Conservation (phyloP, 2,797 vertebrate species). For the Lutjanus argentimaculatus region DNA sequence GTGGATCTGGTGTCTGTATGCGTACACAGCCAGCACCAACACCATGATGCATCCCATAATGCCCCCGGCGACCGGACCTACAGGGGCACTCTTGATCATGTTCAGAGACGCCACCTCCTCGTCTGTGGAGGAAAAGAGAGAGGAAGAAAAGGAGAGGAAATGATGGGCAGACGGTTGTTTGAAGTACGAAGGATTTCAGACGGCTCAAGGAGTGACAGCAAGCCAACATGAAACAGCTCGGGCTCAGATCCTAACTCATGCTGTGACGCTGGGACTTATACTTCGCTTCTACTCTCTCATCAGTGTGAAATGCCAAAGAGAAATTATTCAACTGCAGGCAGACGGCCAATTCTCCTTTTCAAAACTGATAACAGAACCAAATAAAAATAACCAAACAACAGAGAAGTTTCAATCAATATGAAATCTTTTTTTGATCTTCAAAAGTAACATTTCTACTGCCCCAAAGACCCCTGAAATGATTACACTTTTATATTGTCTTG, state of each 20-base stretch:
- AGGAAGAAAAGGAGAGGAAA: neutral
- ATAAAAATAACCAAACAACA: slow-evolving; percentile 12
- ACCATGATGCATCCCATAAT: slow-evolving; percentile 99
- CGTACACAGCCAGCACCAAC: slow-evolving; percentile 95
- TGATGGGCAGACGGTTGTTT: slow-evolving; percentile 4
- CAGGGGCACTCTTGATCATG: slow-evolving; percentile 98
- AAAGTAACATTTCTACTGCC: neutral
- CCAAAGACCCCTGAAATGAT: neutral
- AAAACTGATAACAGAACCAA: neutral
- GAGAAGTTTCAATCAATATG: slow-evolving; percentile 8
- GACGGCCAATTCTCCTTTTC: neutral
- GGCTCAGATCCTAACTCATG: slow-evolving; percentile 18
- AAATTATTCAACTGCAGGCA: slow-evolving; percentile 25
- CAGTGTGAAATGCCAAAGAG: slow-evolving; percentile 31
- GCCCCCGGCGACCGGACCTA: slow-evolving; percentile 97
- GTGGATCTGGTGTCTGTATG: slow-evolving; percentile 98
- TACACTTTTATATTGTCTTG: neutral
- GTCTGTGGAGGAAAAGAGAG: slow-evolving; percentile 79
- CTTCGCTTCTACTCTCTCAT: slow-evolving; percentile 18
- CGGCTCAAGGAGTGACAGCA: slow-evolving; percentile 18
- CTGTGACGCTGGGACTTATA: slow-evolving; percentile 25
- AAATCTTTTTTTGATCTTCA: neutral
- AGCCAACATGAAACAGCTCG: slow-evolving; percentile 33
- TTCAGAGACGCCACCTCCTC: slow-evolving; percentile 95
- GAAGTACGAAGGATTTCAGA: slow-evolving; percentile 22